Evolutionary conservation across 2,797 vertebrate species (phyloP).

Genomic region (Etheostoma perlongum): DNA sequence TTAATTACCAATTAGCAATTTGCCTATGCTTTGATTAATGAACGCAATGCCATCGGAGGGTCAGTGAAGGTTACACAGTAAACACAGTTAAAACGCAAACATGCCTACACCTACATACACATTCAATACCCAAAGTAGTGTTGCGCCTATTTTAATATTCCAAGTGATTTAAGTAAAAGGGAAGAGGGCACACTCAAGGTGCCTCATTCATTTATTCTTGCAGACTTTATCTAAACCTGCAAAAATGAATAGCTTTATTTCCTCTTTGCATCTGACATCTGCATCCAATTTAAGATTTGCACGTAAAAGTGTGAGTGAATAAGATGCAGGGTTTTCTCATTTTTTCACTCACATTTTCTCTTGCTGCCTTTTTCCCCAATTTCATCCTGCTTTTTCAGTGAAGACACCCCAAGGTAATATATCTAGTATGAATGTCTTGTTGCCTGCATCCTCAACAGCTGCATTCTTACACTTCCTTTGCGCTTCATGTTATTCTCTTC

Average conservation of each 20-base stretch:
- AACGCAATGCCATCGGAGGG: conserved; percentile 42
- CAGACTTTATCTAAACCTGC: conserved; percentile 30
- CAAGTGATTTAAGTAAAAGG: conserved; percentile 32
- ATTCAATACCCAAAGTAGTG: conserved; percentile 31
- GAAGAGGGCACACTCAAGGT: conserved; percentile 29
- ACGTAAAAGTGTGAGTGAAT: not conserved
- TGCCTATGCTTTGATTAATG: conserved; percentile 71
- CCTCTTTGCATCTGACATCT: not conserved
- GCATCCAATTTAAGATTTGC: conserved; percentile 12
- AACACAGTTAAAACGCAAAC: conserved; percentile 27
- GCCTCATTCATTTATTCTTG: conserved; percentile 26
- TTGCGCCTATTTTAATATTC: conserved; percentile 22
- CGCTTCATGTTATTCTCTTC: conserved; percentile 30
- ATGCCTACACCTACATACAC: not conserved
- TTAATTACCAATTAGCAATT: conserved; percentile 79
- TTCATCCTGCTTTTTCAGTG: conserved; percentile 1
- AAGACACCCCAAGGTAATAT: conserved; percentile 47
- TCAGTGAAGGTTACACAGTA: conserved; percentile 64
- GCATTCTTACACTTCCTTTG: conserved; percentile 31
- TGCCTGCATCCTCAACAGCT: conserved; percentile 25
- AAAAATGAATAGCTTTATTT: conserved; percentile 26
- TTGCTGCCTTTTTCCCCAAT: conserved; percentile 19
- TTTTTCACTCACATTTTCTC: not conserved
- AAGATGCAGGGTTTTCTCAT: not conserved
- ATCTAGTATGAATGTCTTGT: conserved; percentile 8